Evolutionary conservation across 2,113 vertebrate genomes (phyloP).

Genomic region (Stercorarius parasiticus): DNA sequence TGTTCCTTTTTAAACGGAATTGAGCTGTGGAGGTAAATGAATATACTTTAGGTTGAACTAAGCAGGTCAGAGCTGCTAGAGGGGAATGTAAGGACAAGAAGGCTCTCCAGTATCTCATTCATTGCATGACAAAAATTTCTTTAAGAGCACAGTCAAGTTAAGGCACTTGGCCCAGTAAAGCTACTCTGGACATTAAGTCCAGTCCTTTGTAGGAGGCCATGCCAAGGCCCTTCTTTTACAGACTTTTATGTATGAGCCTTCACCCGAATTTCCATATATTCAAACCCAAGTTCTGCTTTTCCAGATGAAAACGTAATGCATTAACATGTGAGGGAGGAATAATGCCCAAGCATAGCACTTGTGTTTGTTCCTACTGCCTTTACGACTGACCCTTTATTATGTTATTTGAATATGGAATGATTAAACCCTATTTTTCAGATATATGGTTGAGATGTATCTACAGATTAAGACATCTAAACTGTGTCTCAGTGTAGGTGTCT

Average conservation of each 20-base stretch:
- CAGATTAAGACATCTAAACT: background rate
- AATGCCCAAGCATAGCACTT: background rate
- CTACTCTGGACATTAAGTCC: background rate
- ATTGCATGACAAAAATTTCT: background rate
- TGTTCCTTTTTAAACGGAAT: background rate
- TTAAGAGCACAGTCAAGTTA: background rate
- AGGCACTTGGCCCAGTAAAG: background rate
- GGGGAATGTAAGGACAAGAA: fast-evolving
- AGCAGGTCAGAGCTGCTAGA: background rate
- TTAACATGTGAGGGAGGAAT: background rate
- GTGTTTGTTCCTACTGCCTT: background rate
- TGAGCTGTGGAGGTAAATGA: background rate
- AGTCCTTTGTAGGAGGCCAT: background rate
- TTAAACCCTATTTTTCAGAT: background rate
- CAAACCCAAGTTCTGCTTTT: background rate
- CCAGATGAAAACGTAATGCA: background rate
- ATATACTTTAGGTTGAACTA: background rate
- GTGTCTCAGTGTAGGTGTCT: background rate
- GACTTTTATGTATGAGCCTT: background rate
- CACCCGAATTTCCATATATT: background rate
- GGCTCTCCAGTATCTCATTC: background rate
- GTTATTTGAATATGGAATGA: background rate
- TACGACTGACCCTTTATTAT: background rate
- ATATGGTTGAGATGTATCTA: background rate
- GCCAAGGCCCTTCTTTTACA: background rate